Evolutionary conservation across 2,888 invertebrate species (phyloP), one percentile per base, ranked within the genome.

Genomic region (Rhingia campestris): DNA sequence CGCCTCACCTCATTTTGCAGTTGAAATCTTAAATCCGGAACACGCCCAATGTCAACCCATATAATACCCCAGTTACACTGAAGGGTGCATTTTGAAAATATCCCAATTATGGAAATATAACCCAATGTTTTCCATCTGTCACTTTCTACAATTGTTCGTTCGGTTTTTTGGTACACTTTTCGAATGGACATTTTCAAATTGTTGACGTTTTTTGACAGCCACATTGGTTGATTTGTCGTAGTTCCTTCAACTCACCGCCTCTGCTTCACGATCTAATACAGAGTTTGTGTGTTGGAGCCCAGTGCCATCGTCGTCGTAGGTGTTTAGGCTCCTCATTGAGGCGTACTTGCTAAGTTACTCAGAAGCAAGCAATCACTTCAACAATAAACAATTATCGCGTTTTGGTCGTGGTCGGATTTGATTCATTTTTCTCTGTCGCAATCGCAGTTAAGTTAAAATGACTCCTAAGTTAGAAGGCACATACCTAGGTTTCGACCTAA

Each of bases 401-500:
- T n/a, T n/a, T 7, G 47, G 33, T n/a, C 54, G 7, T 69, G 12
- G 22, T 14, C 4, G 22, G 22, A 22, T 22, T 22, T 22, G 2
- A 12, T 4, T 10, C 10, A 51, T 56, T 58, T 37, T 5, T 22
- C 53, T 56, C 0, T 3, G 14, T 63, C 10, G 33, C 14, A 45
- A 56, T 43, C 37, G 12, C 9, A 41, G 35, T 33, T 5, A 66
- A 59, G 12, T 39, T 12, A 84, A 69, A 51, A 84, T 84, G 84
- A 84, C 75, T 58, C 79, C 84, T 12, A 87, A 88, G 45, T 67
- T 49, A 5, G 81, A 87, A 10, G 82, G 85, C 59, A 94, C 94
- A 87, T 97, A 95, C 92, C 93, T 97, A 88, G 97, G 97, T 76
- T 93, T 97, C 88, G 97, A 97, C 93, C 94, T 97, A 90, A 97